Conservation (phyloP, 2,888 invertebrate genomes). For the Pseudanteris insignis region DNA sequence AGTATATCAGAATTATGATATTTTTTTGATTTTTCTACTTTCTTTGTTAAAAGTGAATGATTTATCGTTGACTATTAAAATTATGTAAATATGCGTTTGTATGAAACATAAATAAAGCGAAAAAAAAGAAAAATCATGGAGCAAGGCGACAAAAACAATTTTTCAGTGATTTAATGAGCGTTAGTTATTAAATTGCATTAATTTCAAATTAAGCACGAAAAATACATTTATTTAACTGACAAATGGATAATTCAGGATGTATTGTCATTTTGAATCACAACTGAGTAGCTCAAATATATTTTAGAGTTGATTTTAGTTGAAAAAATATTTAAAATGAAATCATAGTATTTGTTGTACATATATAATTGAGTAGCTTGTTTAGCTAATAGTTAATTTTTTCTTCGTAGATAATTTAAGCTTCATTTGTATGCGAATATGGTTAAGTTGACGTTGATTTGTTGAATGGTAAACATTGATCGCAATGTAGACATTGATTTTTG, state of each 20-base stretch:
- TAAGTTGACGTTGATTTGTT: constrained; percentile 3
- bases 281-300: constrained; percentile 19
- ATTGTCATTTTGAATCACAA: constrained; percentile 5
- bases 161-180: neutral
- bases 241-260: constrained; percentile 1
- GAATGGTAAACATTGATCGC: constrained; percentile 1
- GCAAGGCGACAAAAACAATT: neutral
- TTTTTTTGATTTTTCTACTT: no score
- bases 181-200: constrained; percentile 1
- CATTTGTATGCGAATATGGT: constrained; percentile 16
- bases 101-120: neutral
- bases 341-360: constrained; percentile 26
- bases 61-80: no score
- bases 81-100: constrained; percentile 7
- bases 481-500: constrained; percentile 14
- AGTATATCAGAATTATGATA: no score
- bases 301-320: constrained; percentile 2
- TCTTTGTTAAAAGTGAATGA: no score
- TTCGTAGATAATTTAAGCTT: constrained; percentile 12
- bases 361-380: constrained; percentile 21
- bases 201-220: constrained; percentile 8
- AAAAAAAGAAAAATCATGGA: no score
- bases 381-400: constrained; percentile 8
- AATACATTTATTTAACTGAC: constrained; percentile 5
- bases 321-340: constrained; percentile 14